Evolutionary conservation across 2,113 vertebrate genomes (phyloP).

Genomic region (Osmerus eperlanus): DNA sequence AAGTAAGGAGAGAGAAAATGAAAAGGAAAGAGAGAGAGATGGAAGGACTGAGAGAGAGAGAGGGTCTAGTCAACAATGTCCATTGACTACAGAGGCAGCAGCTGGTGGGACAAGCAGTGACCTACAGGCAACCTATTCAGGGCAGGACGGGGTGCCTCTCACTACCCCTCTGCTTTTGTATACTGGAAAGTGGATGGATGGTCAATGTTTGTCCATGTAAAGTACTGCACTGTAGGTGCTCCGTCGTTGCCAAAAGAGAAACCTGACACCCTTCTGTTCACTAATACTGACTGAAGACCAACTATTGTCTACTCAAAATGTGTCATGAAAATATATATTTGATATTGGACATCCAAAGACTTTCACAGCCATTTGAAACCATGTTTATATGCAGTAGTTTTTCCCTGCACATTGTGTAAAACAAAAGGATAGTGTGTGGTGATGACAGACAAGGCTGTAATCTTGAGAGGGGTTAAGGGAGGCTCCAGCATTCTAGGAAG

Average conservation of each 20-base stretch:
- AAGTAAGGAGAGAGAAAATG: constrained; percentile 27
- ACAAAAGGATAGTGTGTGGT: too few relatives aligned
- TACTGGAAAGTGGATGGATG: constrained; percentile 66
- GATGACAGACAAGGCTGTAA: constrained; percentile 30
- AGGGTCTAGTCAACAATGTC: constrained; percentile 63
- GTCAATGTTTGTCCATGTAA: constrained; percentile 56
- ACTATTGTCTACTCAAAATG: constrained; percentile 7
- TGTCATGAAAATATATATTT: constrained; percentile 21
- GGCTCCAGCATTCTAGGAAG: constrained; percentile 35
- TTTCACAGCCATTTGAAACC: constrained; percentile 34
- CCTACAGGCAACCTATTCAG: constrained; percentile 66
- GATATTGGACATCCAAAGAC: constrained; percentile 8
- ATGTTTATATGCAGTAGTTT: too few relatives aligned
- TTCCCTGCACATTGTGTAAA: too few relatives aligned
- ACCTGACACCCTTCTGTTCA: background rate
- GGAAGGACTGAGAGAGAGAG: constrained; percentile 26
- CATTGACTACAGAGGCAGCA: constrained; percentile 66
- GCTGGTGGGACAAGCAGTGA: constrained; percentile 64
- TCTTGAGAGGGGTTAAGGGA: constrained; percentile 41
- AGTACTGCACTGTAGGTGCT: constrained; percentile 43
- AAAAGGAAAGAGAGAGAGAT: constrained; percentile 29
- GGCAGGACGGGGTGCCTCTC: constrained; percentile 56
- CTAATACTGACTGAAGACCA: too few relatives aligned
- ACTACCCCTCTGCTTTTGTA: constrained; percentile 57
- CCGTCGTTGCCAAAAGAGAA: constrained; percentile 26